Evolutionary conservation across 2,113 vertebrate species (phyloP).

Genomic region (Rhombomys opimus): DNA sequence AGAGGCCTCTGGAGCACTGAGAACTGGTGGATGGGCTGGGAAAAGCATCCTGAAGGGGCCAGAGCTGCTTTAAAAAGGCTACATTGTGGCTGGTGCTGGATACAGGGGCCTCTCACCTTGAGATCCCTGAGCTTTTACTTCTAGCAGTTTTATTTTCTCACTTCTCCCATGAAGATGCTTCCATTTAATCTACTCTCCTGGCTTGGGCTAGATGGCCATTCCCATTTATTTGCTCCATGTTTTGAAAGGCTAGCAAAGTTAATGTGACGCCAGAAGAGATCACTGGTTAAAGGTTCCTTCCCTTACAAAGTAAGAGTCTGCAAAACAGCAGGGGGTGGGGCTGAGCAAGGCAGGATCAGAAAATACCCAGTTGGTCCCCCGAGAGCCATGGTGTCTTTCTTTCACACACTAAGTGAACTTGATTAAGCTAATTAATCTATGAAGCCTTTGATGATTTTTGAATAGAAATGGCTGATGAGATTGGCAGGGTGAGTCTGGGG

Average conservation of each 20-base stretch:
- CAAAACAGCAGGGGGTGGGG: background rate
- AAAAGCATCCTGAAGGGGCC: background rate
- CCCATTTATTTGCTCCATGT: background rate
- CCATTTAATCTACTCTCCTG: background rate
- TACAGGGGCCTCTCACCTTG: background rate
- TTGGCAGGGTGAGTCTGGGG: background rate
- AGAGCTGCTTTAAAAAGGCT: background rate
- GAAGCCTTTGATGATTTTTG: conserved; percentile 39
- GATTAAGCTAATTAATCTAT: background rate
- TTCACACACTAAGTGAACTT: background rate
- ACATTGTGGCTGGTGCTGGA: background rate
- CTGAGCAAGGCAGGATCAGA: background rate
- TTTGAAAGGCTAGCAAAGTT: conserved; percentile 10
- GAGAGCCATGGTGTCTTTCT: background rate
- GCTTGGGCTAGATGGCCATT: background rate
- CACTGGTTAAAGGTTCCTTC: background rate
- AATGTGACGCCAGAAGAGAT: background rate
- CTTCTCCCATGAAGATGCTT: background rate
- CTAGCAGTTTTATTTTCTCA: conserved; percentile 42
- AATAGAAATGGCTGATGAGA: background rate
- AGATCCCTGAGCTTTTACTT: background rate
- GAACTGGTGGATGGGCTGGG: background rate
- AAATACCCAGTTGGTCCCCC: background rate
- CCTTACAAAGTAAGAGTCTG: background rate
- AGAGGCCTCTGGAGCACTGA: background rate